Conservation (phyloP, 2,797 vertebrate species). For the Sparidentex hasta region DNA sequence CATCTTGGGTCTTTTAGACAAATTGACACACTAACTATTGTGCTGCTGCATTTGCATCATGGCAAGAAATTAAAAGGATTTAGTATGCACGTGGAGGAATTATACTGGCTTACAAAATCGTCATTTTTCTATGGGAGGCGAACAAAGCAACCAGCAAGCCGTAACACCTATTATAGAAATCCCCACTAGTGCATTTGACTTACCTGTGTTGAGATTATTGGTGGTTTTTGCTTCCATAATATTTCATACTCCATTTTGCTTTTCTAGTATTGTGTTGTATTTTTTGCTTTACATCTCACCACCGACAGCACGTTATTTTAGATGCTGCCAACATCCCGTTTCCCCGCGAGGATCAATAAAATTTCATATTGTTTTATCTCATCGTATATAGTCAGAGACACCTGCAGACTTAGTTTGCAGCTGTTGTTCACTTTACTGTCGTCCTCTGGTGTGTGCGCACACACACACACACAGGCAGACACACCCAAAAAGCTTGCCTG, state of each 20-base stretch:
- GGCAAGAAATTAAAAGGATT: slow-evolving; percentile 5
- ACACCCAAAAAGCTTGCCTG: slow-evolving; percentile 7
- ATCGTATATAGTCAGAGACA: slow-evolving; percentile 35
- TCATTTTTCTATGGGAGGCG: neutral
- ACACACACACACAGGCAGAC: neutral
- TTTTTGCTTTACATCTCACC: slow-evolving; percentile 19
- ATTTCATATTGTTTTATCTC: slow-evolving; percentile 33
- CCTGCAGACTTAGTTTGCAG: slow-evolving; percentile 37
- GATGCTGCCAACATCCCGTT: slow-evolving; percentile 16
- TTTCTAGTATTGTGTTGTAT: slow-evolving; percentile 6
- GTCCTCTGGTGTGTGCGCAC: slow-evolving; percentile 7
- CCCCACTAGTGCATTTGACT: neutral
- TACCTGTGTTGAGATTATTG: neutral
- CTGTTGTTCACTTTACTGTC: slow-evolving; percentile 27
- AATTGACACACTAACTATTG: slow-evolving; percentile 12
- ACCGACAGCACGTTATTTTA: slow-evolving; percentile 17
- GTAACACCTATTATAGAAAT: neutral
- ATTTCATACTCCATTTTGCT: slow-evolving; percentile 3
- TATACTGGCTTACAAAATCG: neutral
- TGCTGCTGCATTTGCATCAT: slow-evolving; percentile 19
- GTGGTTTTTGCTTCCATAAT: neutral
- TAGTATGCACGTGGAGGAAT: neutral
- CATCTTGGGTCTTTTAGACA: neutral
- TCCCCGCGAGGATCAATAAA: slow-evolving; percentile 50
- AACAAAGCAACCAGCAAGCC: neutral